Percentiles rank a stretch among this genome's conserved stretches.
phyloP scores from a whole-genome alignment of 2,888 invertebrate species.

The Apamea sordens region DNA sequence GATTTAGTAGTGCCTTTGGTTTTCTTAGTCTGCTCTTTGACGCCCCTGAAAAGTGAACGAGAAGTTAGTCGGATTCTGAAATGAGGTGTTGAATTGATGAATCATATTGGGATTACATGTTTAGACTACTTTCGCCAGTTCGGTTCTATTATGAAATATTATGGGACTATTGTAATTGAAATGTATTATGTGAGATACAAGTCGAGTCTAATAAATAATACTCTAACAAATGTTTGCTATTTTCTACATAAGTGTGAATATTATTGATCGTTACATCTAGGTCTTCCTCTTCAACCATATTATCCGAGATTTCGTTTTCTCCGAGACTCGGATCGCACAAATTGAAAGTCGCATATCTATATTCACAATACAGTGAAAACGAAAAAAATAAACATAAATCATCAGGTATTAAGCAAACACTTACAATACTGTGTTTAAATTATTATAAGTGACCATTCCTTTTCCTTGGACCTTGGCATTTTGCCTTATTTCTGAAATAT shows the following conservation, averaged over 20 bases:
- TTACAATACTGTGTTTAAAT: constrained; percentile 9
- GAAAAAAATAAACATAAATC: constrained; percentile 4
- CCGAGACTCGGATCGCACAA: constrained; percentile 25
- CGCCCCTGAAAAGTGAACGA: constrained; percentile 80
- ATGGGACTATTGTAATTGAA: not conserved
- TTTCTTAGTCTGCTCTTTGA: constrained; percentile 88
- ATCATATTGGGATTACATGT: not conserved
- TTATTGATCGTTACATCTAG: constrained; percentile 32
- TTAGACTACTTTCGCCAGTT: constrained; percentile 11
- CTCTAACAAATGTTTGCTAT: constrained; percentile 1
- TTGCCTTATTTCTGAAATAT: constrained; percentile 23
- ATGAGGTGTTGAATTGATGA: not conserved
- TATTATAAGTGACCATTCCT: constrained; percentile 3
- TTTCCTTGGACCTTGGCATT: constrained; percentile 24
- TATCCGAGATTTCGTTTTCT: constrained; percentile 34
- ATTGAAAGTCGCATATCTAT: constrained; percentile 48
- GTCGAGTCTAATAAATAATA: not conserved
- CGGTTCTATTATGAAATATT: not conserved
- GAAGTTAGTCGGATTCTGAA: constrained; percentile 13
- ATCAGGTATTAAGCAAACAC: not conserved
- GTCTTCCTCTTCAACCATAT: constrained; percentile 28
- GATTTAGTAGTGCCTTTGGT: constrained; percentile 86
- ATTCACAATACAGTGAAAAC: constrained; percentile 4
- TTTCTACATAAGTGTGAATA: constrained; percentile 14
- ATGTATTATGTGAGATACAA: not conserved